Evolutionary conservation across 2,888 invertebrate species (phyloP).

Genomic region (Halictus quadricinctus): DNA sequence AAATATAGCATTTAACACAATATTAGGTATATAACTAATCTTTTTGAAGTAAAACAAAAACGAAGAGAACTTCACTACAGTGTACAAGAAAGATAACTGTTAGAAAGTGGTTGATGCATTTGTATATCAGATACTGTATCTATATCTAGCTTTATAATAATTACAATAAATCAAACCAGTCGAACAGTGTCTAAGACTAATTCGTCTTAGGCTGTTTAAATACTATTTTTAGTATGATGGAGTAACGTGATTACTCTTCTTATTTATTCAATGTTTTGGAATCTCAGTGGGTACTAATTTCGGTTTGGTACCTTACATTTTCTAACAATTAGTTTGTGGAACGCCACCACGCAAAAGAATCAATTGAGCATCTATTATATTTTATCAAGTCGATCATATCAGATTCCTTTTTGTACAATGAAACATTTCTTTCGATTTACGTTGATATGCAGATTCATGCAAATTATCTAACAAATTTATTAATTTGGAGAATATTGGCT

Average conservation of each 20-base stretch:
- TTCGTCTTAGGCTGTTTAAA: conserved; percentile 61
- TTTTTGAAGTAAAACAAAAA: conserved; percentile 20
- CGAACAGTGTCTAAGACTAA: conserved; percentile 56
- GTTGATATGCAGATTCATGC: conserved; percentile 21
- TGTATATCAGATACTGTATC: conserved; percentile 62
- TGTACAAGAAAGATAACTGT: conserved; percentile 50
- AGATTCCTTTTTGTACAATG: conserved; percentile 25
- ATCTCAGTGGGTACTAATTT: conserved; percentile 47
- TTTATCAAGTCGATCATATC: conserved; percentile 23
- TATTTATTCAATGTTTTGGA: conserved; percentile 68
- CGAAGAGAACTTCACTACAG: conserved; percentile 20
- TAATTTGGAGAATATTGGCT: conserved; percentile 50
- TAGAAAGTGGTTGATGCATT: conserved; percentile 69
- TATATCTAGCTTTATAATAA: conserved; percentile 61
- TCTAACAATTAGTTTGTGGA: conserved; percentile 34
- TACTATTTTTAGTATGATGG: conserved; percentile 66
- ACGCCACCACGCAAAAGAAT: conserved; percentile 21
- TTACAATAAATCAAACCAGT: conserved; percentile 70
- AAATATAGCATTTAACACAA: conserved; percentile 65
- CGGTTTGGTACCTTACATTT: conserved; percentile 23
- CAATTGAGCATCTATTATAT: conserved; percentile 23
- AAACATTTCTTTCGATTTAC: conserved; percentile 25
- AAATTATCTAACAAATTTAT: conserved; percentile 34
- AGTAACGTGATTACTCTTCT: conserved; percentile 58
- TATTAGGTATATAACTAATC: conserved; percentile 55